Evolutionary conservation across 2,888 invertebrate species (phyloP).

Genomic region (Oxystoma pomonae): DNA sequence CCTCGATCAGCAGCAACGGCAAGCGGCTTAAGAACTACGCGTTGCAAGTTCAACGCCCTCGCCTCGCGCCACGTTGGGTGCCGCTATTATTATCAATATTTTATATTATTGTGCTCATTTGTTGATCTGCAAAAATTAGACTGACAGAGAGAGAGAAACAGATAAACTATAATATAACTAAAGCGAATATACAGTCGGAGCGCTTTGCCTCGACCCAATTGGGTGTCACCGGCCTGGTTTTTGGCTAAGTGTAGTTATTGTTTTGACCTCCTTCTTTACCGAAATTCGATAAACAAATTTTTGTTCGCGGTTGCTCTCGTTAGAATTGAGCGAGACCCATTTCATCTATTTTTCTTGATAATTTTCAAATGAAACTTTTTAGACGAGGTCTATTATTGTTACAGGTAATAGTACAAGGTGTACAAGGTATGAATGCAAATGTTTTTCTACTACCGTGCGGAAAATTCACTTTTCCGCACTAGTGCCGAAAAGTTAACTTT

Average conservation of each 20-base stretch:
- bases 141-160: conserved; percentile 18
- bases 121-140: conserved; percentile 34
- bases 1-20: conserved; percentile 19
- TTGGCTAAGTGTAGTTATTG: conserved; percentile 24
- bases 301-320: conserved; percentile 8
- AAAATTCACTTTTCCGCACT: no score
- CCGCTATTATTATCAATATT: conserved; percentile 12
- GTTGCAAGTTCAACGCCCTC: conserved; percentile 26
- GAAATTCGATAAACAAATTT: conserved; percentile 26
- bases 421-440: no score
- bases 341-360: conserved; percentile 5
- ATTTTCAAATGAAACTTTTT: no score
- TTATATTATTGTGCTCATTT: conserved; percentile 21
- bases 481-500: no score
- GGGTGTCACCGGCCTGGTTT: conserved; percentile 32
- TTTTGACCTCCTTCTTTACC: conserved; percentile 27
- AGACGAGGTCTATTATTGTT: no score
- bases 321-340: conserved; percentile 20
- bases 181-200: conserved; percentile 13
- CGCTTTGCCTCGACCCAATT: conserved; percentile 29
- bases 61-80: conserved; percentile 10
- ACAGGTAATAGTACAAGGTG: no score
- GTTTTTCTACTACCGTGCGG: no score
- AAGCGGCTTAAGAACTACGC: background rate
- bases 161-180: background rate